These are phyloP conservation scores for Chelon labrosus DNA, from an alignment of 2,797 vertebrate species.

Conservation along the genomic window DNA sequence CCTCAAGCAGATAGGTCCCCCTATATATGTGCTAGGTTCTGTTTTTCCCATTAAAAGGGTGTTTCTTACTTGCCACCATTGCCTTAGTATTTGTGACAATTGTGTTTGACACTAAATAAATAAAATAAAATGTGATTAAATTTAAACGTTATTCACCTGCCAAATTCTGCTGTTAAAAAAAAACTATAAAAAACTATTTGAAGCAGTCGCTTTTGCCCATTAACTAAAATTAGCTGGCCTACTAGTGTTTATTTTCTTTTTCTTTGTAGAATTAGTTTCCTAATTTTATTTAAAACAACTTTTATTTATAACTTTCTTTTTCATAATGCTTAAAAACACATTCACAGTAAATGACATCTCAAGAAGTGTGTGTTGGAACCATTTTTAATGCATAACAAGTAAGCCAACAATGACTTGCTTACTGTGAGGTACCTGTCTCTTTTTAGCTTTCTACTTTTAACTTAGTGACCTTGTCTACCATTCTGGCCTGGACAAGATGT, in stretches of 20 bases:
- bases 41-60: no score
- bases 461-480: no score
- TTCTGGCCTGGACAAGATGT: no score
- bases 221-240: neutral
- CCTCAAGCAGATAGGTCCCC: no score
- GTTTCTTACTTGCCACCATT: no score
- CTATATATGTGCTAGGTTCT: no score
- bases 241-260: neutral
- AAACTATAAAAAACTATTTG: neutral
- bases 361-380: neutral
- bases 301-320: neutral
- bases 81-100: no score
- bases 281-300: no score
- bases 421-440: neutral
- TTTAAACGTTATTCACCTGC: no score
- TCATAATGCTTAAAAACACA: neutral
- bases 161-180: neutral
- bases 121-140: no score
- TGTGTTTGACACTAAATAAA: no score
- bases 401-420: neutral
- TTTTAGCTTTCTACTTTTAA: neutral
- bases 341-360: neutral
- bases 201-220: neutral
- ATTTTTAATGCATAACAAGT: neutral
- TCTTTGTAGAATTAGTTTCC: no score